These are phyloP conservation scores for Apostichopus californicus DNA, from an alignment of 35 echinoderm and acorn worm genomes.

Conservation along the genomic window DNA sequence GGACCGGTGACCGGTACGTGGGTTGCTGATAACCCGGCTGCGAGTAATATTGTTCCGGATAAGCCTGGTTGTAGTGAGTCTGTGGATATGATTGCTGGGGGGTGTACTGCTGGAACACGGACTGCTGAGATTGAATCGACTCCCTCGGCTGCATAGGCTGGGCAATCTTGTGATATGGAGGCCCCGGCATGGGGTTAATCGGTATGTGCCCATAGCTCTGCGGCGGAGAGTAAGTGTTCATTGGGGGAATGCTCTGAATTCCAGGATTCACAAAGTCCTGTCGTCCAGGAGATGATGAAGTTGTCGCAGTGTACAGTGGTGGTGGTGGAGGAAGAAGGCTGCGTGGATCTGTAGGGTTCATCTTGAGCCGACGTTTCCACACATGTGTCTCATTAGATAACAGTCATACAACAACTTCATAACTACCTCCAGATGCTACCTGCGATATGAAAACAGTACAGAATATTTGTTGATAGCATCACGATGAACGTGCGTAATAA, in stretches of 20 bases:
- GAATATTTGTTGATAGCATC: no score
- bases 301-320: conserved; percentile 67
- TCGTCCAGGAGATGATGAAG: conserved; percentile 31
- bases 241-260: conserved; percentile 46
- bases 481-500: no score
- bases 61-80: conserved; percentile 45
- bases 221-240: conserved; percentile 32
- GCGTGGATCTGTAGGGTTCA: conserved; percentile 76
- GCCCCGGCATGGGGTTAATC: conserved; percentile 86
- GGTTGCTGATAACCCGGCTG: conserved; percentile 62
- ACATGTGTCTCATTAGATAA: neutral
- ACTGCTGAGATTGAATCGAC: conserved; percentile 53
- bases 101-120: conserved; percentile 70
- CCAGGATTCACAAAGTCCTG: conserved; percentile 47
- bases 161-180: conserved; percentile 95
- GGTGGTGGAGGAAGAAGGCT: conserved; percentile 74
- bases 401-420: neutral
- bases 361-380: conserved; percentile 40
- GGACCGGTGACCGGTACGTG: conserved; percentile 30
- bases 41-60: conserved; percentile 78
- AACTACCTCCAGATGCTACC: neutral
- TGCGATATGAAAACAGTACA: neutral
- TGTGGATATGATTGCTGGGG: conserved; percentile 72
- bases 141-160: conserved; percentile 81
- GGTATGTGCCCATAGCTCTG: conserved; percentile 93